phyloP scores from a whole-genome alignment of 1,140 invertebrate species.

The Vanessa atalanta region DNA sequence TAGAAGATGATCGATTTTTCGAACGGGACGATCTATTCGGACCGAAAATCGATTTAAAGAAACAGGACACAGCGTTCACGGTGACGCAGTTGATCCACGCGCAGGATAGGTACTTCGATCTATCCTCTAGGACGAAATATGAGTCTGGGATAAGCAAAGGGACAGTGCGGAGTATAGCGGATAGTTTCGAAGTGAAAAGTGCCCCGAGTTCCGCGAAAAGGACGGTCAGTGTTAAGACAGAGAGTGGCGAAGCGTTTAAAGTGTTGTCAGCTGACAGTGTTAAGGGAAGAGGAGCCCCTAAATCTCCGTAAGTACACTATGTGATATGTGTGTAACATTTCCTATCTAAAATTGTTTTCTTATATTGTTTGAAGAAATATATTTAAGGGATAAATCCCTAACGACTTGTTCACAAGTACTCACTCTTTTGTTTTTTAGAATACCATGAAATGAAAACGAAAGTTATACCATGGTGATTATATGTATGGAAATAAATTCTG shows the following conservation, averaged over 20 bases:
- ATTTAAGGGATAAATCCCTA: too few relatives aligned
- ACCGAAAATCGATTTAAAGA: constrained; percentile 59
- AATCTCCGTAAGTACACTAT: constrained; percentile 59
- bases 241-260: constrained; percentile 47
- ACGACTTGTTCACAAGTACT: too few relatives aligned
- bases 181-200: constrained; percentile 53
- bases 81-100: constrained; percentile 74
- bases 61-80: constrained; percentile 53
- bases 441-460: too few relatives aligned
- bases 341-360: too few relatives aligned
- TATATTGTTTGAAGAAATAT: too few relatives aligned
- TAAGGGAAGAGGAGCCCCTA: constrained; percentile 42
- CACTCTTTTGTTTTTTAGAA: too few relatives aligned
- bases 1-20: constrained; percentile 67
- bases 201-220: constrained; percentile 50
- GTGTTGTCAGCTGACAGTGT: constrained; percentile 52
- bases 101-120: constrained; percentile 72
- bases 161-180: constrained; percentile 39
- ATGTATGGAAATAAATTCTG: too few relatives aligned
- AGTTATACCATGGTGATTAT: too few relatives aligned
- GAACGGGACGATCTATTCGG: constrained; percentile 59
- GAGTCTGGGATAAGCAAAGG: constrained; percentile 5
- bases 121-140: constrained; percentile 50
- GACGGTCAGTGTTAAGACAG: constrained; percentile 36
- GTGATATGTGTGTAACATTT: neutral